phyloP scores from a whole-genome alignment of 2,888 invertebrate species.

The Andrena dorsata region DNA sequence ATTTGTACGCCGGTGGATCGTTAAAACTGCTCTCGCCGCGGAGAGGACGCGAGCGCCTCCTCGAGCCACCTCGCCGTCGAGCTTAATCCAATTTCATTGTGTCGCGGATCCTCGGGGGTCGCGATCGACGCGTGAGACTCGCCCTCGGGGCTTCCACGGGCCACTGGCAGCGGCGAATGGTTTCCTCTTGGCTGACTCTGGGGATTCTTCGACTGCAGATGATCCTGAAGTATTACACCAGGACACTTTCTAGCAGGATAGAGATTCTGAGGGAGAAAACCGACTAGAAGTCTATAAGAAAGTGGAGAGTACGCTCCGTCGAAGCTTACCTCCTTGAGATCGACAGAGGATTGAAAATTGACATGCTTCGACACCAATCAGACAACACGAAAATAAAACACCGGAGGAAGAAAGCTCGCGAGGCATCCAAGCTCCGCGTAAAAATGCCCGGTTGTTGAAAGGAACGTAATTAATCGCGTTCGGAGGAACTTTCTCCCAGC shows the following conservation, averaged over 20 bases:
- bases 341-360: not conserved
- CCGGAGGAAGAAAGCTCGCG: conserved; percentile 1
- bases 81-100: conserved; percentile 80
- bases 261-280: too few species aligned
- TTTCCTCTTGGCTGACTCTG: conserved; percentile 20
- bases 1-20: conserved; percentile 82
- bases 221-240: not conserved
- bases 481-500: conserved; percentile 21
- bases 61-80: conserved; percentile 36
- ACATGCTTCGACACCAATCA: not conserved
- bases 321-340: not conserved
- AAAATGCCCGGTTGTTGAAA: not conserved
- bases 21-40: conserved; percentile 74
- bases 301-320: not conserved
- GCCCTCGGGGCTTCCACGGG: conserved; percentile 1
- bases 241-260: too few species aligned
- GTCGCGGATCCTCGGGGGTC: conserved; percentile 33
- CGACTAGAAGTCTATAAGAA: too few species aligned
- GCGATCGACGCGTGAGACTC: conserved; percentile 25
- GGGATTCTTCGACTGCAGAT: not conserved
- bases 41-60: conserved; percentile 22
- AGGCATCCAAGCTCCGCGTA: not conserved
- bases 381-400: not conserved
- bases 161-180: conserved; percentile 10
- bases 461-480: conserved; percentile 37